Conservation (phyloP, 1,140 invertebrate genomes). For the Parasteatoda tepidariorum region DNA sequence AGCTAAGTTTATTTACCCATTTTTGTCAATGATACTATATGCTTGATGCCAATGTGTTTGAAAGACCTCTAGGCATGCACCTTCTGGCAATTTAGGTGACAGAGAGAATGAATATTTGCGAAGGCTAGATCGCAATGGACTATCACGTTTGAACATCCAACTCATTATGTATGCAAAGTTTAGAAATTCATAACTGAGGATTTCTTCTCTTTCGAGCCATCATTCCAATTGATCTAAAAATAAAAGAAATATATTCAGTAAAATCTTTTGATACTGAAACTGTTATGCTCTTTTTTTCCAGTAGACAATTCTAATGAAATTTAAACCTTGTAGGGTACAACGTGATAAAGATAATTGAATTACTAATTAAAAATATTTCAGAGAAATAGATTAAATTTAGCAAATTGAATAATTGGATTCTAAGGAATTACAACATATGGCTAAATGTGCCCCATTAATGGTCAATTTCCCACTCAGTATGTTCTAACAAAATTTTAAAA, state of each 20-base stretch:
- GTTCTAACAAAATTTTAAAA: too few relatives aligned
- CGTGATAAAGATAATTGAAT: too few relatives aligned
- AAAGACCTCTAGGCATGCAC: constrained; percentile 82
- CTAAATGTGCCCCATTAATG: too few relatives aligned
- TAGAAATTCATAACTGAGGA: background rate
- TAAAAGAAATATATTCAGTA: background rate
- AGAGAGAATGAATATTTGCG: constrained; percentile 44
- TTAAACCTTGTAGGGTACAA: too few relatives aligned
- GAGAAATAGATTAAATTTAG: too few relatives aligned
- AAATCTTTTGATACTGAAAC: background rate
- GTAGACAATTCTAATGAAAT: too few relatives aligned
- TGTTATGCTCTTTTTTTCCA: background rate
- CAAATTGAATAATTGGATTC: too few relatives aligned
- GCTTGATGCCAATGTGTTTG: constrained; percentile 95
- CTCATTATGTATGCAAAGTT: constrained; percentile 18
- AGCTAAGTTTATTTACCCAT: too few relatives aligned
- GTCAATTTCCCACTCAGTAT: too few relatives aligned
- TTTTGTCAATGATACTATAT: constrained; percentile 82
- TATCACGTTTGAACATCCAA: constrained; percentile 58
- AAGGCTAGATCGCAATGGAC: constrained; percentile 56
- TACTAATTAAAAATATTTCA: too few relatives aligned
- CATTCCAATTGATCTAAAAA: background rate
- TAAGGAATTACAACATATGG: too few relatives aligned
- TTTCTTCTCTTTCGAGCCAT: constrained; percentile 32
- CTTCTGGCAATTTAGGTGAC: constrained; percentile 30